Evolutionary conservation across 2,888 invertebrate species (phyloP).

Genomic region (Spilarctia lutea): DNA sequence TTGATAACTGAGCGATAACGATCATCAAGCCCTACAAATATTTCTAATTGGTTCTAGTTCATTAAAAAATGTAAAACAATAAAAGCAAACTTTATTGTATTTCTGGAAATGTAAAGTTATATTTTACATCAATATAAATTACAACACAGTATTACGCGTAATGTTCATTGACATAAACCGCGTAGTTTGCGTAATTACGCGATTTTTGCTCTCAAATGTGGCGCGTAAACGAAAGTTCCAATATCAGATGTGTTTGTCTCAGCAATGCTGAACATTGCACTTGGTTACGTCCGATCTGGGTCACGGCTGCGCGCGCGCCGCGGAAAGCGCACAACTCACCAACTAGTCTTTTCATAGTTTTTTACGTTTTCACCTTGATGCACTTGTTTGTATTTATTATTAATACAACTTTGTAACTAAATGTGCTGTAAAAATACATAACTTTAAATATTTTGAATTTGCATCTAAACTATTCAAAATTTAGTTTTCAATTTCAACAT

Average conservation of each 20-base stretch:
- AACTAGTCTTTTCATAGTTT: conserved; percentile 50
- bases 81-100: not conserved
- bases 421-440: not conserved
- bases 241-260: conserved; percentile 50
- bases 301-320: conserved; percentile 51
- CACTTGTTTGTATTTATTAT: conserved; percentile 34
- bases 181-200: conserved; percentile 36
- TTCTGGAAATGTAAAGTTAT: not conserved
- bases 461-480: not conserved
- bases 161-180: conserved; percentile 2
- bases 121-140: conserved; percentile 7
- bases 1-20: no score
- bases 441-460: not conserved
- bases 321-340: conserved; percentile 43
- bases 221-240: conserved; percentile 50
- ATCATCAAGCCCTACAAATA: not conserved
- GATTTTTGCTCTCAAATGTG: conserved; percentile 22
- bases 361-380: conserved; percentile 54
- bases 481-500: not conserved
- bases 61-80: not conserved
- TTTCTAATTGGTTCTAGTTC: no score
- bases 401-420: conserved; percentile 26
- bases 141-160: conserved; percentile 11
- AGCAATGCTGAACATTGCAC: conserved; percentile 43
- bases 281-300: conserved; percentile 51